Conservation (phyloP, 2,888 invertebrate genomes). For the Megaustenia siamemsis region DNA sequence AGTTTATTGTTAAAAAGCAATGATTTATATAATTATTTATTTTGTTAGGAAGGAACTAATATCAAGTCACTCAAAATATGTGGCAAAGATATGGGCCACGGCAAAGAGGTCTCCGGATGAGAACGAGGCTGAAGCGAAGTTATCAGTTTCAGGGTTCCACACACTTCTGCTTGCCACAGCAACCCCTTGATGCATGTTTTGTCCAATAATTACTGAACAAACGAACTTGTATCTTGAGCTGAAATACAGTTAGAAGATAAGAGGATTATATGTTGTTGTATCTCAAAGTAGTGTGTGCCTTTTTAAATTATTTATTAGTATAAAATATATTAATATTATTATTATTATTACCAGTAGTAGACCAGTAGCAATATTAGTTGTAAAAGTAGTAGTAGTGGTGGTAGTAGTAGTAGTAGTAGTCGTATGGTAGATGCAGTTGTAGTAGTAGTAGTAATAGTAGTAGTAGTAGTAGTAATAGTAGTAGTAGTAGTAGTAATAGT, state of each 20-base stretch:
- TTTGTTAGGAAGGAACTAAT: too few relatives aligned
- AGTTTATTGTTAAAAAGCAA: too few relatives aligned
- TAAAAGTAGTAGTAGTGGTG: constrained; percentile 6
- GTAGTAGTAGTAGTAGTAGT: constrained; percentile 17
- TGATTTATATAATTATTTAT: too few relatives aligned
- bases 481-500: background rate
- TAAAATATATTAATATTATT: too few relatives aligned
- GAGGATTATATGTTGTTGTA: too few relatives aligned
- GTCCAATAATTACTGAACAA: constrained; percentile 73
- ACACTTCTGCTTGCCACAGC: constrained; percentile 70
- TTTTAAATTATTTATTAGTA: too few relatives aligned
- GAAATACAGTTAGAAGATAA: background rate
- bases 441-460: constrained; percentile 18
- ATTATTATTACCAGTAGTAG: too few relatives aligned
- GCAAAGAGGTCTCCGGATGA: constrained; percentile 71
- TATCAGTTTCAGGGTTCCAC: constrained; percentile 75
- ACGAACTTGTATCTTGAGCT: constrained; percentile 73
- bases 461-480: constrained; percentile 28
- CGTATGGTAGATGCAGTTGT: too few relatives aligned
- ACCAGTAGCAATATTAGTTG: background rate
- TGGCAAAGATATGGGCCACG: constrained; percentile 72
- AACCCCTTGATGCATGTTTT: constrained; percentile 71
- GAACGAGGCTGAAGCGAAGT: constrained; percentile 70
- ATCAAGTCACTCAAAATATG: constrained; percentile 70
- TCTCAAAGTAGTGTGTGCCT: too few relatives aligned